Evolutionary conservation across 2,888 invertebrate genomes (phyloP), one percentile per base, ranked within the genome.

Genomic region (Rhagium mordax): DNA sequence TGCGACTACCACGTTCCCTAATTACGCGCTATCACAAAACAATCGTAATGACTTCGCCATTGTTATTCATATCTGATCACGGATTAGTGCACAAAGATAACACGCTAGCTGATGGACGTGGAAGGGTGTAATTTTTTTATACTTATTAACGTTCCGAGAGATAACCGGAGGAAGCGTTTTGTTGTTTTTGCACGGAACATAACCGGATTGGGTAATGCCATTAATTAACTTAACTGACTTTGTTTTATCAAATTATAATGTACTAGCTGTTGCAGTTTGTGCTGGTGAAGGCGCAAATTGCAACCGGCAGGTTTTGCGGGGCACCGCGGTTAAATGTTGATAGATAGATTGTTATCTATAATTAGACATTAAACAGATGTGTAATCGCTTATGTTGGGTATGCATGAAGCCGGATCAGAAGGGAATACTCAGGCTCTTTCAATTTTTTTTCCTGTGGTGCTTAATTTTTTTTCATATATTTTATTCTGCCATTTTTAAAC

Each of bases 301-400:
- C 13, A 24, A 41, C 41, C 41, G n/a, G 41, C 41, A 41, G 13
- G 41, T 41, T 41, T 41, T 57, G 24, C 55, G 27, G 55, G 15
- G 27, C 55, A 6, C 27, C 16, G 27, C 27, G 55, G 6, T 57
- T 55, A 55, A 55, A 21, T 13, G 53, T 21, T 55, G 21, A 24
- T 55, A 21, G n/a, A 55, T 55, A 57, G 55, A 57, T 57, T n/a
- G 55, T 24, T 57, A 57, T 57, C 55, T 57, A 57, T 57, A 57
- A 57, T 57, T 27, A 57, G 16, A 53, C 15, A n/a, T 57, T 57
- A 27, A 27, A 57, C 27, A 24, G 53, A 53, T 24, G 53, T 53
- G 20, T 24, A 53, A 41, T 41, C 41, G 41, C 41, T 41, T 41
- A n/a, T 3, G 10, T 33, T 33, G 6, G 13, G 33, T n/a, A n/a